Conservation (phyloP, 2,113 vertebrate species). For the Saccopteryx leptura region DNA sequence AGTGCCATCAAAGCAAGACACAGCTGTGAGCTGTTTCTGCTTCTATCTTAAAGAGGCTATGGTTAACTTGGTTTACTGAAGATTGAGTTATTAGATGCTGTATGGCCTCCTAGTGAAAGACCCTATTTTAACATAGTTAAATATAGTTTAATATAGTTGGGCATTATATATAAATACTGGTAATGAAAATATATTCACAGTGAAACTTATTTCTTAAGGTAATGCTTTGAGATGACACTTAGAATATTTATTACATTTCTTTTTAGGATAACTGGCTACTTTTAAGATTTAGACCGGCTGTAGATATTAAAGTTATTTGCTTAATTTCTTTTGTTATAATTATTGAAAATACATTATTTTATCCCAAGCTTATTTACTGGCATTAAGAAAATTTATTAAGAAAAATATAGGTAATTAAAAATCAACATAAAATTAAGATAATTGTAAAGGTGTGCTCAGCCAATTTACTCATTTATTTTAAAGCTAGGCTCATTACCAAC, state of each 20-base stretch:
- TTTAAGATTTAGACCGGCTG: not conserved
- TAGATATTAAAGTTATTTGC: not conserved
- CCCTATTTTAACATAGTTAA: not conserved
- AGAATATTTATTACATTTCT: not conserved
- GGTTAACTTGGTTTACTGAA: not conserved
- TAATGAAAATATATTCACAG: not conserved
- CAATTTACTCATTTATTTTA: not conserved
- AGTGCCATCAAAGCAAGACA: rapidly evolving
- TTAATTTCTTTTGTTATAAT: not conserved
- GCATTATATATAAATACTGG: not conserved
- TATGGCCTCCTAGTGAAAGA: not conserved
- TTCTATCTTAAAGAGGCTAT: rapidly evolving
- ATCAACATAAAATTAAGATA: not conserved
- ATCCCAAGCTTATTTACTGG: not conserved
- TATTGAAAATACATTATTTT: not conserved
- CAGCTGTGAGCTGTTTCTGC: too few relatives aligned
- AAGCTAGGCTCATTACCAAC: not conserved
- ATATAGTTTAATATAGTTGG: not conserved
- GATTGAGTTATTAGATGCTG: not conserved
- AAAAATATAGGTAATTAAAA: not conserved
- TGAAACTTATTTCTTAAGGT: not conserved
- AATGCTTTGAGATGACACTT: not conserved
- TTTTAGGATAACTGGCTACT: not conserved
- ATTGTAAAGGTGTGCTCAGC: not conserved
- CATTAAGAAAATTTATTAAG: not conserved